Evolutionary conservation across 2,888 invertebrate species (phyloP).

Genomic region (Athalia circularis): DNA sequence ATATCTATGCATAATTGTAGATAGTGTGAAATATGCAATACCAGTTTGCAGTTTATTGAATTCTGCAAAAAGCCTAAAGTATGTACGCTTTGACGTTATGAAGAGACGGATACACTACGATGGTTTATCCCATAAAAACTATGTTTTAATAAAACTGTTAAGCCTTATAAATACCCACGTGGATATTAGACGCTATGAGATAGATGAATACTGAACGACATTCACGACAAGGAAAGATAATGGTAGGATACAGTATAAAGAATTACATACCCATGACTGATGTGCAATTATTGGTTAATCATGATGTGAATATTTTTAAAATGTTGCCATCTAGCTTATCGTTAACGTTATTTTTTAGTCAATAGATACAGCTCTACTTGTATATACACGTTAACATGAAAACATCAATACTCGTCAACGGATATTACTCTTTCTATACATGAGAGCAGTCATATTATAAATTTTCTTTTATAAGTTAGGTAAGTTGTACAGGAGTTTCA

Average conservation of each 20-base stretch:
- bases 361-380: conserved; percentile 30
- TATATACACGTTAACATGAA: conserved; percentile 55
- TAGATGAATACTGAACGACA: background rate
- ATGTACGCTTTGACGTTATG: too few relatives aligned
- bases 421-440: conserved; percentile 52
- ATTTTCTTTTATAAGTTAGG: background rate
- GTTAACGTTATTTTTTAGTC: conserved; percentile 40
- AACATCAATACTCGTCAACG: conserved; percentile 60
- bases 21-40: background rate
- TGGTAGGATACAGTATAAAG: too few relatives aligned
- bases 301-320: conserved; percentile 33
- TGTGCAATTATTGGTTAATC: conserved; percentile 19
- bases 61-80: too few relatives aligned
- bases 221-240: background rate
- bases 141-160: too few relatives aligned
- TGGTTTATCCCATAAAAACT: too few relatives aligned
- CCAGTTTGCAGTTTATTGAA: background rate
- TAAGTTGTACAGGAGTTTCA: background rate
- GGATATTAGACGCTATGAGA: too few relatives aligned
- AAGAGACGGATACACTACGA: too few relatives aligned
- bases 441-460: background rate
- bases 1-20: background rate
- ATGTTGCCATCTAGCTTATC: conserved; percentile 61
- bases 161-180: too few relatives aligned
- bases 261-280: background rate